A percentile compares a stretch with the other conserved stretches of the same genome.
Conservation (phyloP, 2,113 vertebrate species). For the Lophotis ruficrista region DNA sequence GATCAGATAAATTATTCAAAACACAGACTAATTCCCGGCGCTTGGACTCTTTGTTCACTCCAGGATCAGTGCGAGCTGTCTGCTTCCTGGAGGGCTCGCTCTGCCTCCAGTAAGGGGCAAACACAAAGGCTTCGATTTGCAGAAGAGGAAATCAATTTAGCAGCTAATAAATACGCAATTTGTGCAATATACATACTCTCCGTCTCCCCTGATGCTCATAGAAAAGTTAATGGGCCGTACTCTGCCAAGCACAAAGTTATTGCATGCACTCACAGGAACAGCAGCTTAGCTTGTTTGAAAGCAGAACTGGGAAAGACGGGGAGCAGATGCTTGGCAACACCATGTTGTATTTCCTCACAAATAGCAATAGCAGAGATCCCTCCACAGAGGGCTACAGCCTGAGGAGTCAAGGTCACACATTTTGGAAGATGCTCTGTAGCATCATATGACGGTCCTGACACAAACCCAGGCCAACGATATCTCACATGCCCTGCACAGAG, state of each 20-base stretch:
- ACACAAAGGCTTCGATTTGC: conserved; percentile 10
- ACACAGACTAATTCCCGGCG: neutral
- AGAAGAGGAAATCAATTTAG: conserved; percentile 43
- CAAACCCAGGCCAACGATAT: neutral
- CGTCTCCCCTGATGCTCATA: neutral
- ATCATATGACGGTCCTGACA: neutral
- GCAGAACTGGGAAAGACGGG: neutral
- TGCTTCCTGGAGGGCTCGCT: neutral
- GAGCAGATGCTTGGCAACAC: accelerated
- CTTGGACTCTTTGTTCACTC: neutral
- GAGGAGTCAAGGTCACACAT: neutral
- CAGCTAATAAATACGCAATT: conserved; percentile 53
- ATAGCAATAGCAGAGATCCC: neutral
- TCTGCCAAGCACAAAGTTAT: neutral
- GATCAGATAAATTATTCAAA: conserved; percentile 49
- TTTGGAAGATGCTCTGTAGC: conserved; percentile 20
- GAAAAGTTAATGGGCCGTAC: neutral
- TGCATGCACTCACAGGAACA: accelerated
- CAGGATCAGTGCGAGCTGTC: neutral
- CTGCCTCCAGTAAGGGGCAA: conserved; percentile 21
- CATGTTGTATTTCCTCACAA: neutral
- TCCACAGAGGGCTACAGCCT: neutral
- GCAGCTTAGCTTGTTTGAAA: neutral
- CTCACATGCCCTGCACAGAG: accelerated
- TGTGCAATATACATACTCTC: neutral